Conservation (phyloP, 2,888 invertebrate species). For the Perithous albicinctus region DNA sequence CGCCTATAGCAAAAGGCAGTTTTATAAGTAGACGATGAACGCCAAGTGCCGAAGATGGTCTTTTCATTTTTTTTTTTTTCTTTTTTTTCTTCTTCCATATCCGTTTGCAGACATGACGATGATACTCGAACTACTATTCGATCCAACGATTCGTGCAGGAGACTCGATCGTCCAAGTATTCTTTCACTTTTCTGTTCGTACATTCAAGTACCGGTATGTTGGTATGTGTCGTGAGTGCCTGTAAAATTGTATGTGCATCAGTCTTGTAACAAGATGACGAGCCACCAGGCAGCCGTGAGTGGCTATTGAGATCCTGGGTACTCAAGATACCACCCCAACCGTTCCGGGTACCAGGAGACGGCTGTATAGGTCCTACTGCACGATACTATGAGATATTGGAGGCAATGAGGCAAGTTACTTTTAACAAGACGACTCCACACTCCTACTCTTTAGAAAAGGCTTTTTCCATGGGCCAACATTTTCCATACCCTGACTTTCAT, state of each 20-base stretch:
- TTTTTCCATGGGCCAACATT: conserved; percentile 41
- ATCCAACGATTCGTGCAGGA: conserved; percentile 52
- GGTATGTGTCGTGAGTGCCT: conserved; percentile 26
- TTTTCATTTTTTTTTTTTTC: conserved; percentile 66
- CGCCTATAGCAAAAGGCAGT: conserved; percentile 36
- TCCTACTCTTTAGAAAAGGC: conserved; percentile 63
- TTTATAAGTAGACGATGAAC: conserved; percentile 46
- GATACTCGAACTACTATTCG: conserved; percentile 61
- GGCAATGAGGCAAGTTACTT: conserved; percentile 84
- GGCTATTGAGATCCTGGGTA: conserved; percentile 82
- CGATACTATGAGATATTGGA: conserved; percentile 80
- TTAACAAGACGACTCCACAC: conserved; percentile 83
- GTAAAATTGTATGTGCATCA: conserved; percentile 57
- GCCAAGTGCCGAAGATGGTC: conserved; percentile 65
- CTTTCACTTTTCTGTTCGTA: neutral
- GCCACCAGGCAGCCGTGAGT: conserved; percentile 74
- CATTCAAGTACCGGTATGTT: neutral
- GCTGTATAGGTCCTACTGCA: conserved; percentile 46
- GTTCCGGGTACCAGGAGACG: conserved; percentile 72
- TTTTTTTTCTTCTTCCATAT: conserved; percentile 53
- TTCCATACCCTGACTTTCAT: conserved; percentile 32
- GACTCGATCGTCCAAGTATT: conserved; percentile 15
- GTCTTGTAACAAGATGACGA: conserved; percentile 74
- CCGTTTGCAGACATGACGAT: conserved; percentile 57
- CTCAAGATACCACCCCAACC: conserved; percentile 72